Percentiles rank a stretch among this genome's conserved stretches.
Evolutionary conservation across 2,797 vertebrate species (phyloP).

Genomic region (Emys orbicularis): DNA sequence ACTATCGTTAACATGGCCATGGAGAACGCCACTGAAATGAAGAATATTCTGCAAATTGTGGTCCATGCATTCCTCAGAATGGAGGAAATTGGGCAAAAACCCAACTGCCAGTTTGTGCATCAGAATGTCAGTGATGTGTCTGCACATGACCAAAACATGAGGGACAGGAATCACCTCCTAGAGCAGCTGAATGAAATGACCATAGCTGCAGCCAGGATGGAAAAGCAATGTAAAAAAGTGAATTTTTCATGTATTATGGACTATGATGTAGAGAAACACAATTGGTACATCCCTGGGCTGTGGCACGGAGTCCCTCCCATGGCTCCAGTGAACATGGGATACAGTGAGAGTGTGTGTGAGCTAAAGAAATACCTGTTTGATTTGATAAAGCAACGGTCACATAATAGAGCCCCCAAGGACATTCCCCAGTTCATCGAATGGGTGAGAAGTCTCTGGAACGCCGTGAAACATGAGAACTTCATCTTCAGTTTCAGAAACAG

Average conservation of each 20-base stretch:
- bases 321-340: slow-evolving; percentile 78
- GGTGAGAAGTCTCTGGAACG: slow-evolving; percentile 81
- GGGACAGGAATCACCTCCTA: too few relatives aligned
- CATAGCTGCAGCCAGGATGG: slow-evolving; percentile 48
- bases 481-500: slow-evolving; percentile 36
- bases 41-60: too few relatives aligned
- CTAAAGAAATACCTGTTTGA: slow-evolving; percentile 84
- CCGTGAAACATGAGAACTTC: slow-evolving; percentile 36
- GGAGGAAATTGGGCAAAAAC: too few relatives aligned
- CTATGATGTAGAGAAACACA: slow-evolving; percentile 61
- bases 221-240: too few relatives aligned
- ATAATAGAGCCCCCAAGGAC: slow-evolving; percentile 63
- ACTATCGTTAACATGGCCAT: too few relatives aligned
- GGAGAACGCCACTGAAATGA: too few relatives aligned
- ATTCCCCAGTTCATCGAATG: slow-evolving; percentile 81
- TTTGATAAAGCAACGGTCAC: too few relatives aligned
- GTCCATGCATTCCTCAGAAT: too few relatives aligned
- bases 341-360: slow-evolving; percentile 81
- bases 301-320: slow-evolving; percentile 46
- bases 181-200: not conserved
- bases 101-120: too few relatives aligned
- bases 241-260: too few relatives aligned
- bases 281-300: slow-evolving; percentile 78
- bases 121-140: too few relatives aligned
- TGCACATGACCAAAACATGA: too few relatives aligned